Base-by-base conservation (phyloP, 2,888 invertebrate genomes). In the Cerastis leucographa region DNA sequence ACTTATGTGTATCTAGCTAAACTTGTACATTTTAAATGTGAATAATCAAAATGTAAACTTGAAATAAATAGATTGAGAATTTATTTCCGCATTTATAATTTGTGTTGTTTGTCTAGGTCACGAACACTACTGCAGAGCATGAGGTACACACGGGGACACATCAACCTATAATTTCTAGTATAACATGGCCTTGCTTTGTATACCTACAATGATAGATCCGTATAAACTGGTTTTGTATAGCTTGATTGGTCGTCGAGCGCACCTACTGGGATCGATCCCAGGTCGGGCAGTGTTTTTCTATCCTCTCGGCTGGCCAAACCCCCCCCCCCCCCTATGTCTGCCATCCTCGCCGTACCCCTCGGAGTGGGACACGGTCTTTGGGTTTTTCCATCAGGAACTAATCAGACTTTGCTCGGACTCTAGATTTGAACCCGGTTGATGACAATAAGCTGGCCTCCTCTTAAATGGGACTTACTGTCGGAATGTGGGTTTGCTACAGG, bases 11-110 rank as follows among this genome's bases (percentile, higher is more conserved):
- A 87, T 88, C 83, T 87, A 88, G 88, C 78, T 76, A 35, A 83
- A 86, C 83, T 70, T 90, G 89, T 90, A 87, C 82, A 85, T 83
- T 87, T 82, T 85, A 88, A 87, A 85, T 83, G 87, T 87, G 83
- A 87, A 86, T 86, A 86, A 87, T 89, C 84, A 84, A 85, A 87
- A 81, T 86, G 84, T 90, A 87, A 89, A 90, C 76, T 80, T 86
- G 81, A 88, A 90, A 89, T 90, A 90, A 90, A 89, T 90, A 89
- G 86, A 86, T 88, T 87, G 87, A 86, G 77, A 86, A 83, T 84
- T 82, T 68, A 65, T 71, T 44, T 44, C 14, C 49, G 46, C 17
- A 29, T 49, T 70, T 51, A n/a, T 11, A 4, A 59, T 59, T 59
- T 17, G 29, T 8, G 54, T 9, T 25, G 54, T 56, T 56, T 56